These are phyloP conservation scores for Chymomyza procnemis DNA, from an alignment of 2,888 invertebrate genomes.

Conservation along the genomic window DNA sequence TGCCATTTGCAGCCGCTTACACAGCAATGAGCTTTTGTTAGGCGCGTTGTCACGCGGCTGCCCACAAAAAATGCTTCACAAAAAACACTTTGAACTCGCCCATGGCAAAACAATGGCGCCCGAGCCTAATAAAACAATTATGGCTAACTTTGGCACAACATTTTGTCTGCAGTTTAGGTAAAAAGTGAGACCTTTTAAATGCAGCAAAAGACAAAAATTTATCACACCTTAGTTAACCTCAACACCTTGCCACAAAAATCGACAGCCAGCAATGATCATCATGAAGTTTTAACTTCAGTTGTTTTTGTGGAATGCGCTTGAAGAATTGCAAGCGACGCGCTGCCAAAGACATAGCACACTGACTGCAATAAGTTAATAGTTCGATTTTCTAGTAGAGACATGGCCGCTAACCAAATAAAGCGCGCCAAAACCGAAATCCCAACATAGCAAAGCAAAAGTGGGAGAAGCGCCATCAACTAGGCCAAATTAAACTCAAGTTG, in stretches of 20 bases:
- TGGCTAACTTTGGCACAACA: slow-evolving; percentile 46
- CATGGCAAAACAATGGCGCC: slow-evolving; percentile 6
- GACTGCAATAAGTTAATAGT: slow-evolving; percentile 73
- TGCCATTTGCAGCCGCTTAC: not conserved
- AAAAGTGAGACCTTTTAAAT: slow-evolving; percentile 44
- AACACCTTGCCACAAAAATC: slow-evolving; percentile 57
- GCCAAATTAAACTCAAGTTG: slow-evolving; percentile 28
- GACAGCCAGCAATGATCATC: slow-evolving; percentile 25
- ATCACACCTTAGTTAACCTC: slow-evolving; percentile 73
- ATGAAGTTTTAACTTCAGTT: slow-evolving; percentile 30
- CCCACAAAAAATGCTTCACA: slow-evolving; percentile 22
- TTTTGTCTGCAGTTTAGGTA: slow-evolving; percentile 24
- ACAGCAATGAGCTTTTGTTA: not conserved
- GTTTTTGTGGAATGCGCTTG: slow-evolving; percentile 52
- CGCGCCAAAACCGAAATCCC: slow-evolving; percentile 6
- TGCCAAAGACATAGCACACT: slow-evolving; percentile 41
- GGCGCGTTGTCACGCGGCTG: slow-evolving; percentile 44
- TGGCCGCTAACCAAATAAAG: slow-evolving; percentile 23
- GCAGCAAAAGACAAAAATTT: slow-evolving; percentile 58
- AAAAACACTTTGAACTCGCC: slow-evolving; percentile 2
- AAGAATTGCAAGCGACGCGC: slow-evolving; percentile 56
- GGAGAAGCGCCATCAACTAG: slow-evolving; percentile 63
- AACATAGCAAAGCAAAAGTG: slow-evolving; percentile 28
- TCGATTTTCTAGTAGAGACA: slow-evolving; percentile 51
- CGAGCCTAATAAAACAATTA: slow-evolving; percentile 68